Evolutionary conservation across 1,140 invertebrate species (phyloP).

Genomic region (Drosophila azteca): DNA sequence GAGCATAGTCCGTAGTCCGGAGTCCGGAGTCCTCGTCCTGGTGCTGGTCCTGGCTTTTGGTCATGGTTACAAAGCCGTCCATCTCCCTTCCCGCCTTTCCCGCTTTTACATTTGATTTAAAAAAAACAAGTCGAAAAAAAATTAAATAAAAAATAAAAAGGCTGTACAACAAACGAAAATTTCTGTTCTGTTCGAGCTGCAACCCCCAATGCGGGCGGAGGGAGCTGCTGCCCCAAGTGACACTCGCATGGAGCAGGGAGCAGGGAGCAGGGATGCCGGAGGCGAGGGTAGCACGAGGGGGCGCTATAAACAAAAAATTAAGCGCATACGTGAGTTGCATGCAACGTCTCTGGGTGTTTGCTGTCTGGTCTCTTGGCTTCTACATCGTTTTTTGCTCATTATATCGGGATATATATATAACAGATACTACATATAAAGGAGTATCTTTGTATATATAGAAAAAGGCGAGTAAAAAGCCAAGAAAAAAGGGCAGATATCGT

Average conservation of each 20-base stretch:
- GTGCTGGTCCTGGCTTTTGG: constrained; percentile 6
- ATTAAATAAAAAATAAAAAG: constrained; percentile 26
- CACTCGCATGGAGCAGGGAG: constrained; percentile 46
- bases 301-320: constrained; percentile 79
- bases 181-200: background rate
- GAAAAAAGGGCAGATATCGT: constrained; percentile 22
- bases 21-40: constrained; percentile 1
- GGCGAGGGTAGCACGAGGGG: constrained; percentile 18
- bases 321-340: constrained; percentile 74
- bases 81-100: constrained; percentile 1
- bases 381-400: constrained; percentile 74
- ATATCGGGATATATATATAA: constrained; percentile 23
- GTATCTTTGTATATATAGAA: constrained; percentile 10
- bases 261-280: constrained; percentile 22
- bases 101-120: constrained; percentile 71
- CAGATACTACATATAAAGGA: too few relatives aligned
- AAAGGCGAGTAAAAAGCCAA: constrained; percentile 21
- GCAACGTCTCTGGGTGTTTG: constrained; percentile 22
- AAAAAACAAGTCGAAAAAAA: constrained; percentile 35
- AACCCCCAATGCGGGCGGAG: constrained; percentile 23
- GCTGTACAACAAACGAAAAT: constrained; percentile 17
- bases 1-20: constrained; percentile 4
- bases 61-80: constrained; percentile 50
- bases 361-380: constrained; percentile 30
- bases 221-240: constrained; percentile 46